Evolutionary conservation across 2,797 vertebrate genomes (phyloP), one percentile per base, ranked within the genome.

Genomic region (Scyliorhinus canicula): DNA sequence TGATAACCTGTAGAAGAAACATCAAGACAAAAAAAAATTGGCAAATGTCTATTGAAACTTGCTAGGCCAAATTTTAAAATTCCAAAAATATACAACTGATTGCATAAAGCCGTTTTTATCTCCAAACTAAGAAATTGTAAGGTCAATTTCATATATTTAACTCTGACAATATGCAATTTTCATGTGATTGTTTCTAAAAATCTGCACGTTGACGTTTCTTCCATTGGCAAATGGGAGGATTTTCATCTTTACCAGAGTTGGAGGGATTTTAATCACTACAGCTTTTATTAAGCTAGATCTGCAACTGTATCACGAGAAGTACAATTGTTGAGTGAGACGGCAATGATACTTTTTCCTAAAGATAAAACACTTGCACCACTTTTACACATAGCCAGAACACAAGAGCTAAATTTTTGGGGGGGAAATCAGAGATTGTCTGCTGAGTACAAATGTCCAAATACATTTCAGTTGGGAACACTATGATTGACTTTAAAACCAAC

Each of bases 1-100:
- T 98, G 98, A 96, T 99, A 99, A 8, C 99, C 99, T 99, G 95
- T 6, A 84, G 21, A 4, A 71, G 4, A 77, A 69, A 63, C 1
- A 77, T 40, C 47, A 52, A 47, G 93, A 55, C 31, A 50, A 71
- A 88, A n/a, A 14, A 52, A 93, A 26, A 79, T 44, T 91, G 88
- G 1, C 88, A 65, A 4, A 40, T 63, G 44, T 26, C n/a, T 44
- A 40, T 40, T 40, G 44, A 40, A 44, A 91, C n/a, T 44, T 91
- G 60, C 21, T 65, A 3, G 60, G 63, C 44, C 35, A 24, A 40
- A 65, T 57, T 12, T 91, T 8, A 40, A 60, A 91, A 65, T 91
- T 11, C 6, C 12, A 65, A 65, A 47, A 47, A 82, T 82, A 82
- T 82, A 47, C 19, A 82, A 57, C 31, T 52, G 12, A 44, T 40